Percentiles rank a stretch among this genome's conserved stretches.
These are phyloP conservation scores for Mixornis gularis DNA, from an alignment of 2,113 vertebrate genomes.

Conservation along the genomic window DNA sequence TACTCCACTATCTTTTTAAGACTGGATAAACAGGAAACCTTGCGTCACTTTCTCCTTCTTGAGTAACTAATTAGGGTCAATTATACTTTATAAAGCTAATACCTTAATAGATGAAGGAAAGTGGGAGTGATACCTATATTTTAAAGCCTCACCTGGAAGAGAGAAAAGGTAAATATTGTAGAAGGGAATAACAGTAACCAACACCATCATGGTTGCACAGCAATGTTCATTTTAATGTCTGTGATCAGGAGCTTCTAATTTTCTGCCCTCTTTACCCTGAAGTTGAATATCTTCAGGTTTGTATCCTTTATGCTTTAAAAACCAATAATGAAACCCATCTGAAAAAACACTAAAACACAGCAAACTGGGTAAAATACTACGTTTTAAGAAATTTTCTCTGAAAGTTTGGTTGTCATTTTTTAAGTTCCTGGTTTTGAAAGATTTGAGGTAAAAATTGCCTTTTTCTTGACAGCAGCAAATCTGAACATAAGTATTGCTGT, in stretches of 20 bases:
- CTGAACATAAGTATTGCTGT: not conserved
- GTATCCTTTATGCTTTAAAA: not conserved
- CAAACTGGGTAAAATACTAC: not conserved
- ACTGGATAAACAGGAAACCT: constrained; percentile 34
- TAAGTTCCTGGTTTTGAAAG: not conserved
- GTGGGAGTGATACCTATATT: not conserved
- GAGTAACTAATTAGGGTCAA: not conserved
- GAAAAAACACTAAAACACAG: not conserved
- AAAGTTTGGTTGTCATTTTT: not conserved
- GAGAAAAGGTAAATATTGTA: not conserved
- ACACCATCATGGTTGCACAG: not conserved
- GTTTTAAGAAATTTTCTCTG: not conserved
- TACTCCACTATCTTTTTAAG: not conserved
- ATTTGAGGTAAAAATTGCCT: not conserved
- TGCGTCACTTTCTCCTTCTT: constrained; percentile 7
- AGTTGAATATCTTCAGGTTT: not conserved
- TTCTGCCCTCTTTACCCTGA: not conserved
- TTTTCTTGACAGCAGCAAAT: not conserved
- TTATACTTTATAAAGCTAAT: not conserved
- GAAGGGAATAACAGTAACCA: not conserved
- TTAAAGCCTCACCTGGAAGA: not conserved
- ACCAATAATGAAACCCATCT: not conserved
- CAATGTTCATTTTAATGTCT: not conserved
- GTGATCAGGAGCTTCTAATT: not conserved
- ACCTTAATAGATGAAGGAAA: not conserved